Conservation (phyloP, 2,797 vertebrate genomes). For the Myoxocephalus aenaeus region DNA sequence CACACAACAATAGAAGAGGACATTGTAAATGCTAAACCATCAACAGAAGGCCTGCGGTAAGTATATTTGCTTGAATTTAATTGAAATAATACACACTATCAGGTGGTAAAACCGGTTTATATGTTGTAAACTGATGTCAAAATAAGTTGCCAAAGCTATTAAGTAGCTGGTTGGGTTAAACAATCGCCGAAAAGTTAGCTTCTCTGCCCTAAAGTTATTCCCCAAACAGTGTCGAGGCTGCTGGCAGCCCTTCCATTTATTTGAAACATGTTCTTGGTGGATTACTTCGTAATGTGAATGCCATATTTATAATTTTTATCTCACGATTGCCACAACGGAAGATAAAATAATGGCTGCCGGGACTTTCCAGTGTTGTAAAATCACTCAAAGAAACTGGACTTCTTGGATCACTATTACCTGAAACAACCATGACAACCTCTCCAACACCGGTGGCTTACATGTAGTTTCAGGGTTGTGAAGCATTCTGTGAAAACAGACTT, state of each 20-base stretch:
- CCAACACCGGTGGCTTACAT: not conserved
- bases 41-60: not conserved
- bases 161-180: too few relatives aligned
- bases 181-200: too few relatives aligned
- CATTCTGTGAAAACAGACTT: constrained; percentile 18
- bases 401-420: not conserved
- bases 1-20: not conserved
- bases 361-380: not conserved
- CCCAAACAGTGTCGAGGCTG: not conserved
- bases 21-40: not conserved
- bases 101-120: too few relatives aligned
- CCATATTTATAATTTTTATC: not conserved
- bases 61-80: not conserved
- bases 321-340: not conserved
- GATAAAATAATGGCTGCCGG: not conserved
- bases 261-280: not conserved
- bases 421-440: not conserved
- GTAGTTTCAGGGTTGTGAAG: constrained; percentile 1
- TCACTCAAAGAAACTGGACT: not conserved
- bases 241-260: too few relatives aligned
- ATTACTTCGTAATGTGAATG: not conserved
- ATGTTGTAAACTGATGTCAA: too few relatives aligned
- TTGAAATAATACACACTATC: not conserved
- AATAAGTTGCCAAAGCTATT: too few relatives aligned
- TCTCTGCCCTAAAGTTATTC: too few relatives aligned